These are phyloP conservation scores for Psittacula derbiana DNA, from an alignment of 2,797 vertebrate genomes.

Conservation along the genomic window DNA sequence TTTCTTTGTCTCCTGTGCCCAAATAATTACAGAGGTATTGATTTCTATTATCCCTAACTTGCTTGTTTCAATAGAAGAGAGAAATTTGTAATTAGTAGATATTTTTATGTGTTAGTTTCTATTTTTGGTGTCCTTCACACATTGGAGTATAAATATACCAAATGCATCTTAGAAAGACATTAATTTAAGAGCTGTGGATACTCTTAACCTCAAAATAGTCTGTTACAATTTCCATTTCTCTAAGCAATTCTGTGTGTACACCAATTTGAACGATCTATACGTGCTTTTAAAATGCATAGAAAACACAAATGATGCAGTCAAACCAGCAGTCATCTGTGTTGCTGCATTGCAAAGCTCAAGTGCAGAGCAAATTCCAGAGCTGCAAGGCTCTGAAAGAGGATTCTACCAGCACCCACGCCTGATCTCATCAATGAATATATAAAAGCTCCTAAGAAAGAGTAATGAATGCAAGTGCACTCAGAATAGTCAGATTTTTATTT, in stretches of 20 bases:
- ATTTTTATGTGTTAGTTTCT: not conserved
- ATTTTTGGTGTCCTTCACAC: not conserved
- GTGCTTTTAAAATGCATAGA: not conserved
- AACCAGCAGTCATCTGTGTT: not conserved
- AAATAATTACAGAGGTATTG: not conserved
- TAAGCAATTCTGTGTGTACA: not conserved
- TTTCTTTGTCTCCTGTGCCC: not conserved
- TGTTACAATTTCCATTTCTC: not conserved
- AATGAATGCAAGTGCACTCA: constrained; percentile 26
- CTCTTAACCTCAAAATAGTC: not conserved
- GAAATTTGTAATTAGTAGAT: not conserved
- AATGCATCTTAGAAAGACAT: not conserved
- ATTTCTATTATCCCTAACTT: not conserved
- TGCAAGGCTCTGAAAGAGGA: constrained; percentile 10
- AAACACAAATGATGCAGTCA: not conserved
- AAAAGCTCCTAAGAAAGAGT: constrained; percentile 32
- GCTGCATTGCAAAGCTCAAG: not conserved
- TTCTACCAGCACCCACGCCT: constrained; percentile 9
- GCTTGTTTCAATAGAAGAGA: not conserved
- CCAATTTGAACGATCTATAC: not conserved
- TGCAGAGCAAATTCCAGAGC: constrained; percentile 16
- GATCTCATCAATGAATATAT: constrained; percentile 43
- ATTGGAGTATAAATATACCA: not conserved
- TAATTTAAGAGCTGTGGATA: not conserved
- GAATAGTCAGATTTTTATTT: not conserved